Evolutionary conservation across 2,797 vertebrate genomes (phyloP), one percentile per base, ranked within the genome.

Genomic region (Leuciscus waleckii): DNA sequence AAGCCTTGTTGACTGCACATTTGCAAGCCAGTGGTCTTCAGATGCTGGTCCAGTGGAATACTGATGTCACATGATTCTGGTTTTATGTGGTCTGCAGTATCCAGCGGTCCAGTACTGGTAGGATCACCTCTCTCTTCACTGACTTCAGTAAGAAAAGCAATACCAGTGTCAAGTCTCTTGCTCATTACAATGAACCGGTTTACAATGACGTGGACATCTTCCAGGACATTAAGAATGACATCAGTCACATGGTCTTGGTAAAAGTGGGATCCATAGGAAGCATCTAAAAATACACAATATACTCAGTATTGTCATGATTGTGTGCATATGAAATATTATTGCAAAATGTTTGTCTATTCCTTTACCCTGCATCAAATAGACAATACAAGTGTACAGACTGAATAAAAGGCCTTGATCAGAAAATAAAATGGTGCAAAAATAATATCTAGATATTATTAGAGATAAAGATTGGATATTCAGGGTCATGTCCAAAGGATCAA

Each of bases 131-230:
- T 77, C 11, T 76, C 67, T 58, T 17, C 67, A 46, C 87, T 86
- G 3, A 82, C 83, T 23, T 46, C 35, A 41, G 78, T 56, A 10
- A 88, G 70, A 2, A 83, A 51, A 21, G 79, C 51, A 58, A 91
- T 85, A 37, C 89, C 88, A 46, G 49, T n/a, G 0, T 93, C 88
- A 81, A 94, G 76, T 67, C 87, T 91, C 4, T 19, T 61, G 32
- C 73, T 84, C 71, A 93, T 88, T 1, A 37, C 23, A 68, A 63
- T 81, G 11, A 94, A 70, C 71, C 65, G 90, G 61, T 90, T 82
- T 19, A 80, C 37, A 2, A 94, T 90, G 39, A 76, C 74, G 16
- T 90, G 82, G 3, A 93, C 2, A 39, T 93, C 92, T 11, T 92
- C 89, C n/a, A 75, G 82, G 35, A 93, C 86, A 39, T 87, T 88